Conservation (phyloP, 1,140 invertebrate species). For the Charaxes varanes region DNA sequence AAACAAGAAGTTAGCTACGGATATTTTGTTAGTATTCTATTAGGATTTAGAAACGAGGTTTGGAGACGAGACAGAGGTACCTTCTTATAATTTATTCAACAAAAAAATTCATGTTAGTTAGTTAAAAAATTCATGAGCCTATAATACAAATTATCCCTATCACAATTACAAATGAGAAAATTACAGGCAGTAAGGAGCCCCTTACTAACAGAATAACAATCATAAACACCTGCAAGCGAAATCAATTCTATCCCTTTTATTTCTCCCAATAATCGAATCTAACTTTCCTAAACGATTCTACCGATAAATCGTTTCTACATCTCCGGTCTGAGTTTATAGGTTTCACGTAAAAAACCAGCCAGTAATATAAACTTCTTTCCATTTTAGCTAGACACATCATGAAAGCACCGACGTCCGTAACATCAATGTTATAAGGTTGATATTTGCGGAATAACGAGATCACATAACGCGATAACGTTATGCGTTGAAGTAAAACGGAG, state of each 20-base stretch:
- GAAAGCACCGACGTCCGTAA: background rate
- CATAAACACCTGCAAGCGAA: constrained; percentile 33
- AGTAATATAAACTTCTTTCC: constrained; percentile 32
- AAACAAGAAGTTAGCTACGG: too few relatives aligned
- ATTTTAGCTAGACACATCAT: constrained; percentile 1
- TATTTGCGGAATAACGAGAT: constrained; percentile 4
- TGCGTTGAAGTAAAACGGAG: constrained; percentile 19
- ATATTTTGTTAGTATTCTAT: too few relatives aligned
- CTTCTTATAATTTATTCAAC: too few relatives aligned
- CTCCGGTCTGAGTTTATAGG: constrained; percentile 38
- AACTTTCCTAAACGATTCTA: constrained; percentile 43
- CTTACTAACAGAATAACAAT: too few relatives aligned
- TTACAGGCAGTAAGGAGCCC: too few relatives aligned
- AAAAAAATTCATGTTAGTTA: too few relatives aligned
- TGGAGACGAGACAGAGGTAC: too few relatives aligned
- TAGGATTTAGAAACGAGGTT: too few relatives aligned
- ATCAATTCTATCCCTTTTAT: constrained; percentile 33
- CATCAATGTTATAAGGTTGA: constrained; percentile 14
- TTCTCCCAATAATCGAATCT: constrained; percentile 46
- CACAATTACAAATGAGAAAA: too few relatives aligned
- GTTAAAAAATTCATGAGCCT: too few relatives aligned
- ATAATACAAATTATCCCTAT: too few relatives aligned
- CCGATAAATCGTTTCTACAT: constrained; percentile 36
- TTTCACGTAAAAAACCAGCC: constrained; percentile 41
- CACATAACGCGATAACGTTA: constrained; percentile 6